Conservation (phyloP, 2,113 vertebrate genomes). For the Etheostoma spectabile region DNA sequence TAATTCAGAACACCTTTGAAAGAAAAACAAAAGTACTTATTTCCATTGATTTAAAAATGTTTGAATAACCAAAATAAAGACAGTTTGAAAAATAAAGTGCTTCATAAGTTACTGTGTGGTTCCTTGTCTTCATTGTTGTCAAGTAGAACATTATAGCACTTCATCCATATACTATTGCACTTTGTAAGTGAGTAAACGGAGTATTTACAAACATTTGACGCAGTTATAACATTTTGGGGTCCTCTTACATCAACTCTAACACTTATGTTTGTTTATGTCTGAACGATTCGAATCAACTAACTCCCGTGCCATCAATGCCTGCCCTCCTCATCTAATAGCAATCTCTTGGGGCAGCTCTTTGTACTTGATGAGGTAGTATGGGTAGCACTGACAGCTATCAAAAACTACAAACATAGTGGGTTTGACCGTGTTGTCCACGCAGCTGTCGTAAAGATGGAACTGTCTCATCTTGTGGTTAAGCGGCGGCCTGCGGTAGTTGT, state of each 20-base stretch:
- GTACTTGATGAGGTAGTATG: constrained; percentile 76
- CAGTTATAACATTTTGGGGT: background rate
- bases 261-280: background rate
- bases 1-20: constrained; percentile 14
- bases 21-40: constrained; percentile 22
- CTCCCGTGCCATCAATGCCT: background rate
- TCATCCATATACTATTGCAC: background rate
- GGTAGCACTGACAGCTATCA: constrained; percentile 75
- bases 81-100: constrained; percentile 33
- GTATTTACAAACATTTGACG: background rate
- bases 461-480: background rate
- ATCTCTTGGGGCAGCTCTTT: constrained; percentile 27
- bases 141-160: background rate
- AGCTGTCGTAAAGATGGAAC: constrained; percentile 51
- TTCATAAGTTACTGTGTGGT: background rate
- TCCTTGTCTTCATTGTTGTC: background rate
- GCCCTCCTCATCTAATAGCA: background rate
- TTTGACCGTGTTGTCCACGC: constrained; percentile 32
- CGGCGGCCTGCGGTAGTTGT: constrained; percentile 50
- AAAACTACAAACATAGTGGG: constrained; percentile 69
- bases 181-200: background rate
- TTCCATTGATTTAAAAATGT: constrained; percentile 36
- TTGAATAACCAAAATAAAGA: constrained; percentile 60
- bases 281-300: background rate
- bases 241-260: background rate